These are phyloP conservation scores for Dicyrtoma fusca DNA, from an alignment of 2,888 invertebrate genomes.

Conservation along the genomic window DNA sequence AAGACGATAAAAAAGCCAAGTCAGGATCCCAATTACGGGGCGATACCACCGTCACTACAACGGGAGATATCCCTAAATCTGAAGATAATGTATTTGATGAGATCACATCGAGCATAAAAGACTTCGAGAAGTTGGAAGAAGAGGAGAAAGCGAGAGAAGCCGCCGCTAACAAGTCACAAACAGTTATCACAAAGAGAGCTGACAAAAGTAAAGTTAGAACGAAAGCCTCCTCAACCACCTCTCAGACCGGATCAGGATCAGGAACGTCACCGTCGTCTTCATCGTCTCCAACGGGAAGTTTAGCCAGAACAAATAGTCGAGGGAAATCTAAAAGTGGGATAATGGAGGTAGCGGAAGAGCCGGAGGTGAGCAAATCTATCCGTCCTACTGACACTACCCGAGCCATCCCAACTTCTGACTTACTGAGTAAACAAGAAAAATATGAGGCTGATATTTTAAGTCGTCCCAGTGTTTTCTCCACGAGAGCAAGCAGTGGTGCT, in stretches of 20 bases:
- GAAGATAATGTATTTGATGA: constrained; percentile 11
- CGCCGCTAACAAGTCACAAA: constrained; percentile 37
- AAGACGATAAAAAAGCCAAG: constrained; percentile 28
- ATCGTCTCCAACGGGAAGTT: constrained; percentile 5
- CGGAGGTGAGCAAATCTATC: constrained; percentile 10
- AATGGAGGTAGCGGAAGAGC: constrained; percentile 22
- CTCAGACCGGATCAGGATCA: constrained; percentile 8
- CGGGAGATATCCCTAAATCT: not conserved
- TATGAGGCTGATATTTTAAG: constrained; percentile 55
- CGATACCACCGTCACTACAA: not conserved
- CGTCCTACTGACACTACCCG: not conserved
- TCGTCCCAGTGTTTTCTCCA: constrained; percentile 47
- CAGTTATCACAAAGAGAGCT: constrained; percentile 32
- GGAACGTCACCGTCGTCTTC: constrained; percentile 14
- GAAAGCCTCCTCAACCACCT: not conserved
- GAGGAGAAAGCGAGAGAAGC: constrained; percentile 30
- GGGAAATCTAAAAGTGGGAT: constrained; percentile 4
- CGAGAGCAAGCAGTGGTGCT: not conserved
- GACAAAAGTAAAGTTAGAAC: constrained; percentile 7
- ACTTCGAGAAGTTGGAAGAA: constrained; percentile 31
- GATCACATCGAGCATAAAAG: constrained; percentile 20
- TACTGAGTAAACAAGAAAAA: constrained; percentile 43
- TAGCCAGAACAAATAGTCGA: constrained; percentile 14
- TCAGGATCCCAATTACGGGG: not conserved
- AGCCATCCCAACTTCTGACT: constrained; percentile 5